Conservation (phyloP, 2,113 vertebrate species). For the Phyllostomus discolor region DNA sequence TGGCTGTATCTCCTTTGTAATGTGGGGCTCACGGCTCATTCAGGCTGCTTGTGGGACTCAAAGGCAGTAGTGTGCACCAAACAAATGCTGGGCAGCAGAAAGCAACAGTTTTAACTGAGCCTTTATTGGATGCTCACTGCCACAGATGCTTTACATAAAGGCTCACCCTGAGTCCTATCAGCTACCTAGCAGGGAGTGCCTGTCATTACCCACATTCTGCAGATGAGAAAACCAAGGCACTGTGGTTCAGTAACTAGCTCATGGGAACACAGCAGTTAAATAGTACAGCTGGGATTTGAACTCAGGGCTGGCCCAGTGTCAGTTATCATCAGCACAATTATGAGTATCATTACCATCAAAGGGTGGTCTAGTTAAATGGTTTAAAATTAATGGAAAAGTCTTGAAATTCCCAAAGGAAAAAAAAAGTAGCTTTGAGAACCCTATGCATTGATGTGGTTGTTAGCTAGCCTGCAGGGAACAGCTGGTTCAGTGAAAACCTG, state of each 20-base stretch:
- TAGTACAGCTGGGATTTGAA: neutral
- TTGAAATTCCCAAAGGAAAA: neutral
- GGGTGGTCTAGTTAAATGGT: neutral
- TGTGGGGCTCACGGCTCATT: accelerated
- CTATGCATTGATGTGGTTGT: neutral
- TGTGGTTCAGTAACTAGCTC: neutral
- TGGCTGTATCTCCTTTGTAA: neutral
- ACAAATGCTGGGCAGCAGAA: neutral
- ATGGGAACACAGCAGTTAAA: neutral
- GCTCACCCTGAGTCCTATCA: neutral
- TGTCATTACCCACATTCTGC: neutral
- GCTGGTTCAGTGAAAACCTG: neutral
- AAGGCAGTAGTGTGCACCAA: neutral
- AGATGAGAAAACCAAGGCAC: neutral
- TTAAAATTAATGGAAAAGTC: neutral
- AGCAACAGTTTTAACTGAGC: neutral
- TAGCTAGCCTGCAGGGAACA: neutral
- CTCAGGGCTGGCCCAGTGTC: neutral
- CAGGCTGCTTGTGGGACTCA: neutral
- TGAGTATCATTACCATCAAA: neutral
- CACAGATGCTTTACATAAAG: neutral
- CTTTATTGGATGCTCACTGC: neutral
- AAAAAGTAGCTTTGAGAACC: neutral
- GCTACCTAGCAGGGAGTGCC: accelerated
- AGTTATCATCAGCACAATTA: neutral